A percentile compares a stretch with the other conserved stretches of the same genome.
Conservation (phyloP, 2,888 invertebrate genomes). For the Panorpa germanica region DNA sequence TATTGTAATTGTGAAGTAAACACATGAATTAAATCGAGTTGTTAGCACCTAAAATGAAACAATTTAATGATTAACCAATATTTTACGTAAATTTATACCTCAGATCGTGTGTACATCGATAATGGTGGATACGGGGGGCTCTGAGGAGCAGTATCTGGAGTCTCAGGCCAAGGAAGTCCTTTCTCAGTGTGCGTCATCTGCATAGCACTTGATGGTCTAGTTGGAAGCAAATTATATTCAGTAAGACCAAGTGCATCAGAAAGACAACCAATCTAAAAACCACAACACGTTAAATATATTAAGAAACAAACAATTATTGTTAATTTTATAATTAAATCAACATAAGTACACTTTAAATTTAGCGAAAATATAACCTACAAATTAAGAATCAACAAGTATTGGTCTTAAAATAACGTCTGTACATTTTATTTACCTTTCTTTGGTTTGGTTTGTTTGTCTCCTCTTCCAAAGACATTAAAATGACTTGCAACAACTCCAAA, state of each 20-base stretch:
- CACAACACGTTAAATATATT: conserved; percentile 11
- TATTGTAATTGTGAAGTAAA: background rate
- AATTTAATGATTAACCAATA: background rate
- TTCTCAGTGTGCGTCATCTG: conserved; percentile 25
- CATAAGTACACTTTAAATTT: background rate
- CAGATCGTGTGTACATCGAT: no score
- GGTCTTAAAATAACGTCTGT: conserved; percentile 1
- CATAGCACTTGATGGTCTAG: conserved; percentile 32
- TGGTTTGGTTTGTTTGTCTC: conserved; percentile 34
- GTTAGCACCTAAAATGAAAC: background rate
- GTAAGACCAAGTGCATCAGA: conserved; percentile 50
- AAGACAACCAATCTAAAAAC: conserved; percentile 42
- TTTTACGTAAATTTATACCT: conserved; percentile 16
- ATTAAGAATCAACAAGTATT: conserved; percentile 1
- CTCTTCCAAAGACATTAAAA: conserved; percentile 78
- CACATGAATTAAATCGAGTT: background rate
- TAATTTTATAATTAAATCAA: conserved; percentile 1
- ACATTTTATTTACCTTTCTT: conserved; percentile 14
- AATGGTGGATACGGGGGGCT: conserved; percentile 28
- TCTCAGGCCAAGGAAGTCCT: conserved; percentile 24
- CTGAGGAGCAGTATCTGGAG: conserved; percentile 24
- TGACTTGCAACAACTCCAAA: conserved; percentile 78
- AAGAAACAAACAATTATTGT: conserved; percentile 10
- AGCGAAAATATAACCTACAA: background rate
- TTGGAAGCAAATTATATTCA: conserved; percentile 27